These are phyloP conservation scores for Grammomys surdaster DNA, from an alignment of 2,113 vertebrate genomes.

Conservation along the genomic window DNA sequence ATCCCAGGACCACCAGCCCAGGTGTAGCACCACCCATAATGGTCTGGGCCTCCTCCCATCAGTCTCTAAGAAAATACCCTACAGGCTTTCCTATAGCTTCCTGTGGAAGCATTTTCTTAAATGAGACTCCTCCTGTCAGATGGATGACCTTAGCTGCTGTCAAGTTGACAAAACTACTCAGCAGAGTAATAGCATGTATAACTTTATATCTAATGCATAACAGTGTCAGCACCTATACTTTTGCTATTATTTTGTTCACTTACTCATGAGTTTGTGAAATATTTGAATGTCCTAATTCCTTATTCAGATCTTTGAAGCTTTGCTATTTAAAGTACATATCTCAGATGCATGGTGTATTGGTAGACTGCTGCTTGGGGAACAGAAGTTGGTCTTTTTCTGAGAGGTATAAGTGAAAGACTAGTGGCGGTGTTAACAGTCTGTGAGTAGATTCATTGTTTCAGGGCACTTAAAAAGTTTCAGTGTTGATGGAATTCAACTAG, in stretches of 20 bases:
- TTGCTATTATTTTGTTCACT: conserved; percentile 52
- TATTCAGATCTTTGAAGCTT: conserved; percentile 56
- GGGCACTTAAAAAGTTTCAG: conserved; percentile 22
- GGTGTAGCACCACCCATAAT: not conserved
- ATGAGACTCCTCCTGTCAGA: not conserved
- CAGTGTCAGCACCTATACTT: conserved; percentile 11
- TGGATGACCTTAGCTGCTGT: not conserved
- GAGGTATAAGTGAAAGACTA: not conserved
- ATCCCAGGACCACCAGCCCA: not conserved
- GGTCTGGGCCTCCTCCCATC: not conserved
- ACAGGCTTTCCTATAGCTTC: not conserved
- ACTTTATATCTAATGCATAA: conserved; percentile 33
- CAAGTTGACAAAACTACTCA: not conserved
- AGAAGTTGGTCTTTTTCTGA: conserved; percentile 15
- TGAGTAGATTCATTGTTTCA: conserved; percentile 25
- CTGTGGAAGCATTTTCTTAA: not conserved
- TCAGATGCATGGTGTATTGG: not conserved
- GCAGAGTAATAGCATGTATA: conserved; percentile 21
- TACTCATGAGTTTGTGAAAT: conserved; percentile 50
- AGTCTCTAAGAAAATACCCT: not conserved
- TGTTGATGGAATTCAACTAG: not conserved
- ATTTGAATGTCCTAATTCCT: conserved; percentile 33
- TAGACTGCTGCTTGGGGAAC: not conserved
- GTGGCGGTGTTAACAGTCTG: conserved; percentile 7
- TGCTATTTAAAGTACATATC: conserved; percentile 48